Base-by-base conservation (phyloP, 1,140 invertebrate species). In the Drosophila nannoptera region DNA sequence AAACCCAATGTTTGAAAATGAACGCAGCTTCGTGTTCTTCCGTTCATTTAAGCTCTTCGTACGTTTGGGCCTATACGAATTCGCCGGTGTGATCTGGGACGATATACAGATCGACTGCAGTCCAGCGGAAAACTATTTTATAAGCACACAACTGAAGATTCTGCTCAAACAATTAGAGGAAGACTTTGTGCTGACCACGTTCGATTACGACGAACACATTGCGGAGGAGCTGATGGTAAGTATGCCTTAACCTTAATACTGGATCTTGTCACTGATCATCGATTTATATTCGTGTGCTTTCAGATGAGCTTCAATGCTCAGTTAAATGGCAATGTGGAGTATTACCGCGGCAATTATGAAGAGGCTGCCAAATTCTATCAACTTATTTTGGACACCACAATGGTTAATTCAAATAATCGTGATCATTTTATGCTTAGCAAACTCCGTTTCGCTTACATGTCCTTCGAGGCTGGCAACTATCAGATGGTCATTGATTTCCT, bases 291-390 rank as follows among this genome's bases (percentile, higher is more conserved):
- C 43, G 7, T 36, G 31, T 36, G 29, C 2, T 11, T 14, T 0
- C 22, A 73, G 67, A 35, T 5, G 1, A 55, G 46, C 3, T 52
- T 73, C 9, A 58, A 75, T 22, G 62, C 70, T 4, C 86, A 88
- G 49, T 6, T 87, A 1, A 88, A 88, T 69, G 86, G 86, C 5
- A 86, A 73, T 54, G 69, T 86, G 14, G 78, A 88, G 43, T 88
- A 74, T 48, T 9, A 69, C 38, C 61, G 63, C 0, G 73, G 67
- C 0, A 68, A 82, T 22, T 7, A 48, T 7, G 16, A 29, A 9
- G 45, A 50, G 2, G 78, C 78, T 0, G 62, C 73, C 0, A 22
- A 31, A 5, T 75, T 66, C 6, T 88, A 86, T 60, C 14, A 36
- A n/a, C 7, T 40, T 7, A 61, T 14, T 22, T 3, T 65, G 52